These are phyloP conservation scores for Aethes cnicana DNA, from an alignment of 2,888 invertebrate genomes.

Conservation along the genomic window DNA sequence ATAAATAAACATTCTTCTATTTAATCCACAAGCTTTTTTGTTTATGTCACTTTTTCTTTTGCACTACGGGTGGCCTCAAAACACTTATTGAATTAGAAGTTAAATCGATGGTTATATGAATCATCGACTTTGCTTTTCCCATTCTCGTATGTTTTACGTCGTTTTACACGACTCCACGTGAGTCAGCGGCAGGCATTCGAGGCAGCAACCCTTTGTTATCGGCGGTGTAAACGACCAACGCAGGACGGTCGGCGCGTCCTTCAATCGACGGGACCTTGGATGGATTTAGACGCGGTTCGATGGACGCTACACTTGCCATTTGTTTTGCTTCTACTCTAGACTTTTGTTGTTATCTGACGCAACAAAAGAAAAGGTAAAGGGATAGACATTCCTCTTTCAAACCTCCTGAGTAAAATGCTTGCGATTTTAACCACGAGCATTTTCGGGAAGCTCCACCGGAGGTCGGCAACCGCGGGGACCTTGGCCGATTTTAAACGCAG, in stretches of 20 bases:
- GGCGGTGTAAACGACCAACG: conserved; percentile 73
- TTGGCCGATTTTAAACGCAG: conserved; percentile 78
- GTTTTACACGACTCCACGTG: conserved; percentile 54
- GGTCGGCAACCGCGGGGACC: conserved; percentile 71
- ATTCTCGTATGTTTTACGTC: conserved; percentile 36
- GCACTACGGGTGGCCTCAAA: conserved; percentile 61
- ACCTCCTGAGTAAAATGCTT: not conserved
- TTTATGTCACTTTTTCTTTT: conserved; percentile 45
- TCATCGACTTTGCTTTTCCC: conserved; percentile 31
- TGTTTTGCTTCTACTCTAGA: conserved; percentile 63
- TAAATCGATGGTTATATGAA: conserved; percentile 29
- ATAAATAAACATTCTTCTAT: conserved; percentile 33
- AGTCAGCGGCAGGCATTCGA: conserved; percentile 63
- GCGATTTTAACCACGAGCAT: not conserved
- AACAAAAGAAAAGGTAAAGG: conserved; percentile 10
- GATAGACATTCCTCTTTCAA: conserved; percentile 6
- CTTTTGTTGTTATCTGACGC: conserved; percentile 38
- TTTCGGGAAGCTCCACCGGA: conserved; percentile 35
- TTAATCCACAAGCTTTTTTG: conserved; percentile 44
- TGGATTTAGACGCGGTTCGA: conserved; percentile 79
- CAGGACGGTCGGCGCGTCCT: conserved; percentile 74
- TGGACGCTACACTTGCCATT: conserved; percentile 66
- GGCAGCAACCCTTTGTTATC: conserved; percentile 73
- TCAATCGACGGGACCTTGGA: conserved; percentile 78
- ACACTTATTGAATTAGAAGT: conserved; percentile 40